These are phyloP conservation scores for Melanostoma scalare DNA, from an alignment of 2,888 invertebrate species.

Conservation along the genomic window DNA sequence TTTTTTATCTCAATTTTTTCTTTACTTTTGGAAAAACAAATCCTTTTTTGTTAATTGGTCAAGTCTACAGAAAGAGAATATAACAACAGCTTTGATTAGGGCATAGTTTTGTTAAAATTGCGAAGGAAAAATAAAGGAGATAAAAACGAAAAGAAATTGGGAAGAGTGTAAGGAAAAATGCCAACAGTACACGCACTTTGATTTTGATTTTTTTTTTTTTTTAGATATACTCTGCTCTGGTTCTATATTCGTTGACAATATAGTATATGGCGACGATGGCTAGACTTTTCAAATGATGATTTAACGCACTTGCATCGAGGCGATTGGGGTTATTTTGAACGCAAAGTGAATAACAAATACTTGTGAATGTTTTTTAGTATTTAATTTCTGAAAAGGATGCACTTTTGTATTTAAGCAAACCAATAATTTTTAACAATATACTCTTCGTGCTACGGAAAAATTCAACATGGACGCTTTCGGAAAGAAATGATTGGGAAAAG, in stretches of 20 bases:
- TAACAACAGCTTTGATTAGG: constrained; percentile 67
- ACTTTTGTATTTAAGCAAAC: constrained; percentile 41
- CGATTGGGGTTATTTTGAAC: constrained; percentile 28
- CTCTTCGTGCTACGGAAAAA: constrained; percentile 48
- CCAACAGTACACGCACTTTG: constrained; percentile 72
- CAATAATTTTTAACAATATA: constrained; percentile 21
- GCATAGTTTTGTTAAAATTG: constrained; percentile 15
- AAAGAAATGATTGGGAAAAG: constrained; percentile 5
- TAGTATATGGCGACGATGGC: constrained; percentile 52
- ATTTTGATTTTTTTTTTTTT: constrained; percentile 49
- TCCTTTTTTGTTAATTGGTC: constrained; percentile 57
- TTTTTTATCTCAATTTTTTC: constrained; percentile 38
- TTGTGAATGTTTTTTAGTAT: constrained; percentile 29
- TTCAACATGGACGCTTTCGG: constrained; percentile 65
- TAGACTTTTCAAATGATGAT: constrained; percentile 43
- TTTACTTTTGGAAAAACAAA: constrained; percentile 29
- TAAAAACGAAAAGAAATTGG: constrained; percentile 62
- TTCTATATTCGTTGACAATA: constrained; percentile 41
- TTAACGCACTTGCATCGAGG: constrained; percentile 53
- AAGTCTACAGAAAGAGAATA: constrained; percentile 72
- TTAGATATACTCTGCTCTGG: constrained; percentile 49
- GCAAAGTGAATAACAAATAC: constrained; percentile 53
- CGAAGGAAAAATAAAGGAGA: constrained; percentile 55
- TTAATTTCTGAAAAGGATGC: constrained; percentile 35
- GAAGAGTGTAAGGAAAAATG: constrained; percentile 63